Conservation (phyloP, 1,140 invertebrate species). For the Drosophila simulans region DNA sequence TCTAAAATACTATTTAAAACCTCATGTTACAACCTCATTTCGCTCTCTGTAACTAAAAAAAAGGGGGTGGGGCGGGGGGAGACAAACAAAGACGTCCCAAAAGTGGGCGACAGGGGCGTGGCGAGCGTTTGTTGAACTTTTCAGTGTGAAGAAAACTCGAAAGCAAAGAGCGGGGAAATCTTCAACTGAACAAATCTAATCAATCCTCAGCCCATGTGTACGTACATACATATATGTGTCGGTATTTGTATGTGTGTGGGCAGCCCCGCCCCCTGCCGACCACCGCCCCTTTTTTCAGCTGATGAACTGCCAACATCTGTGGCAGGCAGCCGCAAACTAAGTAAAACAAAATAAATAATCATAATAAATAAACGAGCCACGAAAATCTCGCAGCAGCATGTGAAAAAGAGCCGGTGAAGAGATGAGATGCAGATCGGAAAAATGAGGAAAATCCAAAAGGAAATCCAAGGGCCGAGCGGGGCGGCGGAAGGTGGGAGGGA, state of each 20-base stretch:
- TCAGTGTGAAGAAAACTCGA: conserved; percentile 3
- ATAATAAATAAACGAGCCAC: conserved; percentile 82
- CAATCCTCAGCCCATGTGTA: conserved; percentile 55
- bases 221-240: conserved; percentile 19
- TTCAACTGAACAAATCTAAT: conserved; percentile 64
- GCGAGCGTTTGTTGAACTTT: conserved; percentile 51
- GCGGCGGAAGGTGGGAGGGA: not conserved
- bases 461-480: not conserved
- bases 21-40: not conserved
- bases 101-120: conserved; percentile 57
- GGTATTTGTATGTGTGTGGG: not conserved
- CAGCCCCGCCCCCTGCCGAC: not conserved
- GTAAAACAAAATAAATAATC: conserved; percentile 80
- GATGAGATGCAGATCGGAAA: conserved; percentile 3
- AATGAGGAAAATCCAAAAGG: conserved; percentile 2
- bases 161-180: conserved; percentile 19
- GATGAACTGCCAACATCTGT: conserved; percentile 67
- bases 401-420: conserved; percentile 45
- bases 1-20: no score
- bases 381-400: conserved; percentile 77
- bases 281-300: conserved; percentile 19
- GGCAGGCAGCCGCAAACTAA: conserved; percentile 47
- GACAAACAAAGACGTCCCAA: conserved; percentile 39
- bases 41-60: conserved; percentile 4
- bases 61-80: not conserved